Conservation (phyloP, 2,888 invertebrate genomes). For the Seira ritae region DNA sequence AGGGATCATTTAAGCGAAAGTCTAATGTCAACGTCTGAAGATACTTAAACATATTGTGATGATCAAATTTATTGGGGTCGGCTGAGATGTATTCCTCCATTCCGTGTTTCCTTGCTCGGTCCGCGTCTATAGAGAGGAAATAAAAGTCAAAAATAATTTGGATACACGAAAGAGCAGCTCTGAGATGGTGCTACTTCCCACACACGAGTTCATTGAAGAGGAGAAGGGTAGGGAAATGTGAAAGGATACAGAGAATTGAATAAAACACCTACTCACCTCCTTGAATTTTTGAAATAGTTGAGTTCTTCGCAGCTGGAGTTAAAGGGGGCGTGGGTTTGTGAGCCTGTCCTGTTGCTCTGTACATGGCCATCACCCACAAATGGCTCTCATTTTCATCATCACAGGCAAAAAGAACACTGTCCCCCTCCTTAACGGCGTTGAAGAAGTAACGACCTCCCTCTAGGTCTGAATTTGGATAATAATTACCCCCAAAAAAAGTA, state of each 20-base stretch:
- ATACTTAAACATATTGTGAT: constrained; percentile 92
- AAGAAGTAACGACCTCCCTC: constrained; percentile 97
- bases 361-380: constrained; percentile 99
- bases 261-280: constrained; percentile 81
- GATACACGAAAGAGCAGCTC: background rate
- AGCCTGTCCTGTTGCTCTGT: constrained; percentile 99
- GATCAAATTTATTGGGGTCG: constrained; percentile 98
- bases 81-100: constrained; percentile 99
- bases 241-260: no score
- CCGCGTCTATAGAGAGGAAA: constrained; percentile 82
- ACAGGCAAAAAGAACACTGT: constrained; percentile 96
- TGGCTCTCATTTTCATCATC: constrained; percentile 99
- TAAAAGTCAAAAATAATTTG: background rate
- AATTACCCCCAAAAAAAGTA: background rate
- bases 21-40: constrained; percentile 95
- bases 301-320: constrained; percentile 88
- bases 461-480: constrained; percentile 81
- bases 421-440: constrained; percentile 98
- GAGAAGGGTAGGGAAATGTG: no score
- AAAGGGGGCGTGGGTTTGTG: constrained; percentile 98
- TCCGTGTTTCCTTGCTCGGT: constrained; percentile 97
- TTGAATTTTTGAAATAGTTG: constrained; percentile 90
- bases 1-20: constrained; percentile 97
- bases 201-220: no score
- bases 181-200: no score